Evolutionary conservation across 2,888 invertebrate genomes (phyloP), one percentile per base, ranked within the genome.

Genomic region (Idaea dimidiata): DNA sequence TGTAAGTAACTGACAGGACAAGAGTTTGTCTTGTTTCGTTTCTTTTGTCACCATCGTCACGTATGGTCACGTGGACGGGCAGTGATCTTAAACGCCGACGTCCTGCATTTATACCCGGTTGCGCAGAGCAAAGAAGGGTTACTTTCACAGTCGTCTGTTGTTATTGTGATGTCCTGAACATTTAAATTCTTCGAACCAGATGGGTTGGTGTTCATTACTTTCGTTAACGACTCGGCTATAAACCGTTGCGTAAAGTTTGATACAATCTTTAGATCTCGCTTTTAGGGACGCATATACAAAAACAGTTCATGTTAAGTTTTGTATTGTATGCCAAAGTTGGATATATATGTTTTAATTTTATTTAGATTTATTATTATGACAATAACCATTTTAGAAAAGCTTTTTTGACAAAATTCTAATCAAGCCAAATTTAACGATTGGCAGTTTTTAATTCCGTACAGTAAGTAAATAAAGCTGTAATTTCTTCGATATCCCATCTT

Each of bases 391-490:
- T 43, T 3, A 6, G 33, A 33, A 33, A 33, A 33, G 33, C 7
- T 33, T 43, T 43, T 43, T 43, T 43, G 6, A 10, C 7, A 43
- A 43, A 43, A 10, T 43, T 7, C 8, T 43, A 43, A 43, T 43
- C 43, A 10, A 43, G 43, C 43, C 43, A 43, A 0, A 8, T 43
- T 43, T 43, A 43, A 0, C 43, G 43, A 43, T 43, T 43, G 10
- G 43, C 43, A 43, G 43, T 43, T 43, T 43, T 43, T 43, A 43
- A 43, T 43, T 43, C 43, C 43, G 43, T 43, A 43, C 43, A 43
- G 43, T 43, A n/a, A n/a, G n/a, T n/a, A n/a, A n/a, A n/a, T n/a
- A 8, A 10, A 7, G 43, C 43, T 43, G 43, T 43, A 43, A 43
- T 10, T 43, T 43, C 7, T 43, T 43, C 43, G 43, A 43, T 43